phyloP scores from a whole-genome alignment of 2,113 vertebrate species.

The western clawed frog (Xenopus tropicalis) region UCB_Xtro_10.0 CM004444.2:16256001-16256500 shows the following conservation, averaged over 20 bases:
- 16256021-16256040: constrained; percentile 12
- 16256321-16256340: no score
- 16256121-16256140: constrained; percentile 21
- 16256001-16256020: constrained; percentile 38
- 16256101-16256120: constrained; percentile 35
- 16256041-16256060: background rate
- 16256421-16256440: no score
- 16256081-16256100: constrained; percentile 36
- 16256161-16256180: constrained; percentile 36
- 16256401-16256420: no score
- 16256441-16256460: no score
- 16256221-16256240: constrained; percentile 31
- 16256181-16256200: constrained; percentile 32
- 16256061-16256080: background rate
- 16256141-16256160: constrained; percentile 41
- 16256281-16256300: background rate
- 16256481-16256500: no score
- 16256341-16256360: no score
- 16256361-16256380: no score
- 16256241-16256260: constrained; percentile 1
- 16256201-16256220: constrained; percentile 42
- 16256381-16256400: no score
- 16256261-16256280: constrained; percentile 21
- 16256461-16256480: no score
- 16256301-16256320: constrained; percentile 1